A percentile compares a stretch with the other conserved stretches of the same genome.
phyloP scores from a whole-genome alignment of 2,113 vertebrate species.

The Prochilodus magdalenae region DNA sequence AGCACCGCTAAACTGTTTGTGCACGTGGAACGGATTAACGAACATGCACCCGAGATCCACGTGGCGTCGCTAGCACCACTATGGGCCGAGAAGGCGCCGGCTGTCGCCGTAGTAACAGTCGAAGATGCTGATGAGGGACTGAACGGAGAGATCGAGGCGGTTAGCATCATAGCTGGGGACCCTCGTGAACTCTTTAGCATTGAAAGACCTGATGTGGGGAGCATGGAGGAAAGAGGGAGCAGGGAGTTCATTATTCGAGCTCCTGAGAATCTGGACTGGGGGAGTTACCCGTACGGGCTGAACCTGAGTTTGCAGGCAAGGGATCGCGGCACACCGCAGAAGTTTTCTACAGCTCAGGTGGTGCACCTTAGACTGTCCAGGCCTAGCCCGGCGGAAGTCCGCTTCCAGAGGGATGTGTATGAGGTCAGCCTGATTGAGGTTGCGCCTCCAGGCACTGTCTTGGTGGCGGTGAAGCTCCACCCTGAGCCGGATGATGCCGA shows the following conservation, averaged over 20 bases:
- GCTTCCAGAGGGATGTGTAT: slow-evolving; percentile 86
- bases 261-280: slow-evolving; percentile 84
- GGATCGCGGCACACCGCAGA: slow-evolving; percentile 90
- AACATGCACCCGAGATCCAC: slow-evolving; percentile 85
- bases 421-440: slow-evolving; percentile 89
- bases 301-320: slow-evolving; percentile 94
- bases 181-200: slow-evolving; percentile 84
- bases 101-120: slow-evolving; percentile 84
- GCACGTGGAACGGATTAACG: slow-evolving; percentile 92
- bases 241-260: slow-evolving; percentile 79
- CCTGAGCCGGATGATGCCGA: slow-evolving; percentile 85
- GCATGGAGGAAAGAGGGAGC: not conserved
- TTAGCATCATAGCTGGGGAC: slow-evolving; percentile 89
- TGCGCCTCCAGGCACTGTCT: slow-evolving; percentile 89
- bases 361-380: slow-evolving; percentile 80
- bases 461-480: slow-evolving; percentile 82
- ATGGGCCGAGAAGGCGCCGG: slow-evolving; percentile 80
- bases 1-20: slow-evolving; percentile 97
- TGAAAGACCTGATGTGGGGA: slow-evolving; percentile 72
- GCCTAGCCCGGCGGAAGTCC: slow-evolving; percentile 70
- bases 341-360: slow-evolving; percentile 81
- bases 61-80: slow-evolving; percentile 83
- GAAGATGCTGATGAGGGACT: slow-evolving; percentile 90
- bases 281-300: slow-evolving; percentile 82
- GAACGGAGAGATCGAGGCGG: slow-evolving; percentile 92